Percentiles rank a stretch among this genome's conserved stretches.
Evolutionary conservation across 2,113 vertebrate genomes (phyloP).

Genomic region (Boulengeromyrus knoepffleri): DNA sequence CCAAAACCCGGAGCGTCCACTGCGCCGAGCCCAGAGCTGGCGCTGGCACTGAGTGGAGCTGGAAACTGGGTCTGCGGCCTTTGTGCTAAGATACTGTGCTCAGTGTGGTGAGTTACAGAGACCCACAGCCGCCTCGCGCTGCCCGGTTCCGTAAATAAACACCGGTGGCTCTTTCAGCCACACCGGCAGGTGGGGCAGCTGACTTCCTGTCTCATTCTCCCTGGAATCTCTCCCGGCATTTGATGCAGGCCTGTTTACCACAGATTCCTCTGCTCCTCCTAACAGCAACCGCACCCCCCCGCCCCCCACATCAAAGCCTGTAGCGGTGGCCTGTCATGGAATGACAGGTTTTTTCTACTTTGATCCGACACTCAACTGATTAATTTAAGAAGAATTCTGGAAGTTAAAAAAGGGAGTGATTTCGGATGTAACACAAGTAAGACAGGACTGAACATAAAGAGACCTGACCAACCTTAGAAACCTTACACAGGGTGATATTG

Average conservation of each 20-base stretch:
- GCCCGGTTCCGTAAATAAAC: background rate
- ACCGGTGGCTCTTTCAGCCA: background rate
- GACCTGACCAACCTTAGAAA: background rate
- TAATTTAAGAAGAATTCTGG: background rate
- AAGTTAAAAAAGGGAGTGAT: background rate
- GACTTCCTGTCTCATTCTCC: background rate
- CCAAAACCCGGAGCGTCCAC: background rate
- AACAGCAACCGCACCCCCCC: background rate
- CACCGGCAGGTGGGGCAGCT: background rate
- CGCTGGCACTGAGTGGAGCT: background rate
- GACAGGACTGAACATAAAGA: background rate
- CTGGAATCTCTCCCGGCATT: background rate
- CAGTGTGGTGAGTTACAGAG: background rate
- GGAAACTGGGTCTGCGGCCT: background rate
- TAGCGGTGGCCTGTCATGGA: background rate
- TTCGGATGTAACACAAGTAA: background rate
- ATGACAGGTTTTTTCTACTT: background rate
- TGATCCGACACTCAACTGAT: background rate
- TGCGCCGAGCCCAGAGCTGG: background rate
- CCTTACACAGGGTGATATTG: background rate
- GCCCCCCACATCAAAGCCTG: background rate
- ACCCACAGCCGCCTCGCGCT: background rate
- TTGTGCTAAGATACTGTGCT: background rate
- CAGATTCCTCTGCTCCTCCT: background rate
- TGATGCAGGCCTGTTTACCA: background rate